phyloP scores from a whole-genome alignment of 2,113 vertebrate species.

The Lontra canadensis region DNA sequence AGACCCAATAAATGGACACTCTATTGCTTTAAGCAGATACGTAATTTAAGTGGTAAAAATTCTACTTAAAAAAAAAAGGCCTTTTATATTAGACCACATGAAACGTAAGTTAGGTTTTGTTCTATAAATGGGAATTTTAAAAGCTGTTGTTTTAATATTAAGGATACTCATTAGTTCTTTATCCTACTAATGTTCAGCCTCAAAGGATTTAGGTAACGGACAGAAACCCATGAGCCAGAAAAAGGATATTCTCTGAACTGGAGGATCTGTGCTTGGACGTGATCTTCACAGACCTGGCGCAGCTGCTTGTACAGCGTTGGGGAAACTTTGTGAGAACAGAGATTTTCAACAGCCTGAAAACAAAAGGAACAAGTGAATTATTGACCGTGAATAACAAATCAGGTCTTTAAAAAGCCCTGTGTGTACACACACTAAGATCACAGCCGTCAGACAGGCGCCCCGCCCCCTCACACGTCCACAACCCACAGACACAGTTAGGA shows the following conservation, averaged over 20 bases:
- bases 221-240: background rate
- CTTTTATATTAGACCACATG: background rate
- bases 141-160: background rate
- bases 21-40: background rate
- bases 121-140: background rate
- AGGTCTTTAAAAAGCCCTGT: background rate
- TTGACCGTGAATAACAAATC: background rate
- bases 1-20: background rate
- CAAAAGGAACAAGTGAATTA: background rate
- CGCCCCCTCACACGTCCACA: accelerated
- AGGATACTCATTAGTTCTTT: background rate
- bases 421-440: too few species aligned
- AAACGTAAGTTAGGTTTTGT: background rate
- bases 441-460: background rate
- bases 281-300: slow-evolving; percentile 88
- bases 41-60: background rate
- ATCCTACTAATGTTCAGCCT: background rate
- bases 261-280: slow-evolving; percentile 87
- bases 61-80: slow-evolving; percentile 14
- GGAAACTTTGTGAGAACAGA: slow-evolving; percentile 89
- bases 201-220: background rate
- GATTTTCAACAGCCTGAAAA: slow-evolving; percentile 89
- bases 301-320: slow-evolving; percentile 88
- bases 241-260: slow-evolving; percentile 90
- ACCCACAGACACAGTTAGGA: background rate